phyloP scores from a whole-genome alignment of 1,140 invertebrate species.

The Babylonia areolata region DNA sequence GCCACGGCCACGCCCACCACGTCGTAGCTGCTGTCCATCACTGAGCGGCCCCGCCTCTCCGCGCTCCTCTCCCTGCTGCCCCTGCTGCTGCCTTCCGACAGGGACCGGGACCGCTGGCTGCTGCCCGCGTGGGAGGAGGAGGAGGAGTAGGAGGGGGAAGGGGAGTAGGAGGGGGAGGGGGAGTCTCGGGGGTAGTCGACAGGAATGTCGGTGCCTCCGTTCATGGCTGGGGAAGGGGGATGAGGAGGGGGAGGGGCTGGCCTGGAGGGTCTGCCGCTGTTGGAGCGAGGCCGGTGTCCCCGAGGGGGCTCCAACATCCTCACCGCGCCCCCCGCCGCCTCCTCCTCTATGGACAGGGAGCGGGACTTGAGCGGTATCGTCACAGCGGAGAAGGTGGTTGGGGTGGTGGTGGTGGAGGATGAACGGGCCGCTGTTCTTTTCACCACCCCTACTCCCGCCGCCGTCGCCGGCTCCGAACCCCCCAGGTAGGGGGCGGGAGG shows the following conservation, averaged over 20 bases:
- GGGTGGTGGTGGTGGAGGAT: too few species aligned
- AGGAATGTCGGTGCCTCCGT: conserved; percentile 9
- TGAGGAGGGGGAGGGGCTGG: background rate
- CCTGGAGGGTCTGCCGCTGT: background rate
- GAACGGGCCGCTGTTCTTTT: background rate
- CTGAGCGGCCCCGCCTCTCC: conserved; percentile 29
- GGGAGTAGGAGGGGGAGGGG: background rate
- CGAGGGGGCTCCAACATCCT: background rate
- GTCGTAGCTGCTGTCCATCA: conserved; percentile 62
- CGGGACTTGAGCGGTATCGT: background rate
- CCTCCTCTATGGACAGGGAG: background rate
- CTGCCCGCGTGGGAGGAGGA: too few species aligned
- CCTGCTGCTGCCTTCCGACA: conserved; percentile 26
- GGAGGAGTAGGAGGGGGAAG: background rate
- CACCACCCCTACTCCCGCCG: background rate
- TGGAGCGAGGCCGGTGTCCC: background rate
- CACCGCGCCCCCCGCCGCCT: background rate
- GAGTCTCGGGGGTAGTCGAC: conserved; percentile 24
- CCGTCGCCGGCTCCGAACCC: too few species aligned
- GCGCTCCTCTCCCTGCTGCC: background rate
- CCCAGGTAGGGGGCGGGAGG: background rate
- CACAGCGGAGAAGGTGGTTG: background rate
- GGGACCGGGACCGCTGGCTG: conserved; percentile 32
- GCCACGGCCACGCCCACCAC: conserved; percentile 57
- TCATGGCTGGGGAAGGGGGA: conserved; percentile 3